phyloP scores from a whole-genome alignment of 1,140 invertebrate genomes.

The Cotesia chilonis region DNA sequence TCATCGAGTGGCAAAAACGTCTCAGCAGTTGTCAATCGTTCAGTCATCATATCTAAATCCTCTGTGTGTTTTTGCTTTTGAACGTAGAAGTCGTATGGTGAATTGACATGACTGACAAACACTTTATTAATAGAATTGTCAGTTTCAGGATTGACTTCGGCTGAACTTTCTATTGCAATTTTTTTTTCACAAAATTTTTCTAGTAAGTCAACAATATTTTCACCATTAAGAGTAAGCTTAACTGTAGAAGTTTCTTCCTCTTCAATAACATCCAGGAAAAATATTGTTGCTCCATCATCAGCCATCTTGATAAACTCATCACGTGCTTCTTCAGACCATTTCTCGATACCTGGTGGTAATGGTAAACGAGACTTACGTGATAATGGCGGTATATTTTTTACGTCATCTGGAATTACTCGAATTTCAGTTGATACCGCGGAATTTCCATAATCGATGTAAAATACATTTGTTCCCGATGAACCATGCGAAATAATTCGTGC shows the following conservation, averaged over 20 bases:
- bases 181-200: conserved; percentile 33
- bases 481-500: conserved; percentile 57
- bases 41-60: conserved; percentile 69
- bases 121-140: conserved; percentile 33
- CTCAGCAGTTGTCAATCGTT: conserved; percentile 64
- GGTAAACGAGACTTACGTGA: conserved; percentile 58
- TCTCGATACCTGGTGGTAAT: conserved; percentile 43
- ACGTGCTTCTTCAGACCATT: conserved; percentile 56
- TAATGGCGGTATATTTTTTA: conserved; percentile 53
- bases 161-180: background rate
- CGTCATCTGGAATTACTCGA: conserved; percentile 55
- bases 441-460: conserved; percentile 72
- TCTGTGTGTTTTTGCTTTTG: conserved; percentile 67
- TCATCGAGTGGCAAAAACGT: conserved; percentile 63
- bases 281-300: conserved; percentile 56
- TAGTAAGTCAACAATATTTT: conserved; percentile 69
- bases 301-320: conserved; percentile 51
- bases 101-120: conserved; percentile 68
- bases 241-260: conserved; percentile 73
- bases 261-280: conserved; percentile 58
- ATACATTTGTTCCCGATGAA: conserved; percentile 57
- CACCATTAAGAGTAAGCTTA: conserved; percentile 70
- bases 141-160: conserved; percentile 52
- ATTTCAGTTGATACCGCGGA: conserved; percentile 52
- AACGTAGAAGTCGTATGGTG: conserved; percentile 72